Conservation (phyloP, 1,140 invertebrate genomes). For the fruit fly (Drosophila melanogaster) region Release_6_plus_ISO1_MT NT_037436.4:18959001-18959500, state of each 20-base stretch:
- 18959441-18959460: neutral
- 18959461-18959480: neutral
- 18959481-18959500: too few species aligned
- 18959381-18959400: slow-evolving; percentile 71
- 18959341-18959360: slow-evolving; percentile 66
- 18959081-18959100: slow-evolving; percentile 79
- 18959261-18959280: slow-evolving; percentile 11
- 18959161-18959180: slow-evolving; percentile 9
- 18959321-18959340: slow-evolving; percentile 55
- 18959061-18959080: slow-evolving; percentile 78
- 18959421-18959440: slow-evolving; percentile 28
- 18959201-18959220: slow-evolving; percentile 68
- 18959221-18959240: slow-evolving; percentile 80
- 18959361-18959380: slow-evolving; percentile 57
- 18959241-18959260: slow-evolving; percentile 33
- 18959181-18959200: slow-evolving; percentile 68
- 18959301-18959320: slow-evolving; percentile 50
- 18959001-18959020: slow-evolving; percentile 41
- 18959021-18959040: slow-evolving; percentile 80
- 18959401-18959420: slow-evolving; percentile 49
- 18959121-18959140: slow-evolving; percentile 39
- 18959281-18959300: slow-evolving; percentile 34
- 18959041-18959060: slow-evolving; percentile 82
- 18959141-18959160: slow-evolving; percentile 47
- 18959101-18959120: slow-evolving; percentile 43